Base-by-base conservation (phyloP, 2,888 invertebrate species). In the Drosophila koepferae region DNA sequence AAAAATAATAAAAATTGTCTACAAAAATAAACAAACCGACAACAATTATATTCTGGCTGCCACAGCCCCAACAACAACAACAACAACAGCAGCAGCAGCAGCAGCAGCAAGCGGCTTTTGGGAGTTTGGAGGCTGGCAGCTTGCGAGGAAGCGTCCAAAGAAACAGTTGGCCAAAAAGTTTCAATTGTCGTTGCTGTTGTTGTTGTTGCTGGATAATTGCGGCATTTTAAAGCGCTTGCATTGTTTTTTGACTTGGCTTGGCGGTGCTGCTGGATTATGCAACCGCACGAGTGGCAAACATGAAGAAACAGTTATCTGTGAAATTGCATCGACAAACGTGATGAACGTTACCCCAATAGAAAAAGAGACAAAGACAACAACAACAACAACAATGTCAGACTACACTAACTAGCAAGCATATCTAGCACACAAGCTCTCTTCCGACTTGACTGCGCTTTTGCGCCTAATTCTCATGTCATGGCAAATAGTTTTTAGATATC, bases 301-400 rank as follows among this genome's bases (percentile, higher is more conserved):
- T 76, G 78, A 63, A 89, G 72, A 86, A 85, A 86, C 90, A 84
- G 89, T 90, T 90, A 90, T 90, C 90, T 90, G 81, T 77, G 80
- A 81, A 85, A 88, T 88, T 90, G 88, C 90, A 90, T 90, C 89
- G 86, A 78, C 80, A 89, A 90, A 90, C 89, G 89, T 88, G 90
- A 88, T 84, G 86, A 81, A 88, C 82, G 82, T 88, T 90, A 88
- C 86, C 90, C 80, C 81, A 88, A 89, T 82, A 77, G 60, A 73
- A 64, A 68, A 58, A 77, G 53, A 54, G 53, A 54, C 62, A 58
- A 62, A 62, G 28, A 44, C 58, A 59, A 58, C 58, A 55, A 55
- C 43, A 55, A 60, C 41, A 38, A 49, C 55, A 70, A 63, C 58
- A 67, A 55, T 73, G 48, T 20, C 38, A 59, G 53, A 54, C 51